Percentiles rank a stretch among this genome's conserved stretches.
Conservation (phyloP, 2,888 invertebrate genomes). For the Hylaea fasciaria region DNA sequence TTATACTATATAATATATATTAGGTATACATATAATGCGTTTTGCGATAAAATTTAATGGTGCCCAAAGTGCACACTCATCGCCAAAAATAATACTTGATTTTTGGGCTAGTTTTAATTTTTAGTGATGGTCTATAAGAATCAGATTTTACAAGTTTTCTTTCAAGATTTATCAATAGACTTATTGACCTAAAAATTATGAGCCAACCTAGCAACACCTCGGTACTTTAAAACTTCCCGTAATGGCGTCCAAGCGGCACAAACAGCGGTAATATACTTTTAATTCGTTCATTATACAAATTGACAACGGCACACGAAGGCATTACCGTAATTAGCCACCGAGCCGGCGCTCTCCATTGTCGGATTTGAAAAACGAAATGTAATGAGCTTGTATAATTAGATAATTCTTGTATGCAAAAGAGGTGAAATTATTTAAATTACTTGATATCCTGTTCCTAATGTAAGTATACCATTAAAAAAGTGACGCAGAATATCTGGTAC, state of each 20-base stretch:
- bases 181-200: neutral
- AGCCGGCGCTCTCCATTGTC: constrained; percentile 18
- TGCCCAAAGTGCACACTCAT: no score
- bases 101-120: no score
- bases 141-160: no score
- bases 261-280: constrained; percentile 27
- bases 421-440: neutral
- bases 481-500: no score
- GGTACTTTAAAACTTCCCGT: constrained; percentile 6
- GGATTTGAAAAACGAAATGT: constrained; percentile 26
- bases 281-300: constrained; percentile 32
- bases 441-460: no score
- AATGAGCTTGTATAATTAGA: constrained; percentile 26
- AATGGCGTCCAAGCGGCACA: constrained; percentile 12
- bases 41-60: no score
- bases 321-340: constrained; percentile 24
- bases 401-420: constrained; percentile 16
- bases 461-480: no score
- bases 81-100: no score
- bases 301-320: constrained; percentile 19
- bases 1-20: no score
- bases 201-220: constrained; percentile 6
- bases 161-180: neutral
- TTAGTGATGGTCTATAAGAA: no score
- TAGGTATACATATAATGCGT: no score